These are phyloP conservation scores for Norana najaformis DNA, from an alignment of 2,888 invertebrate species.

Conservation along the genomic window DNA sequence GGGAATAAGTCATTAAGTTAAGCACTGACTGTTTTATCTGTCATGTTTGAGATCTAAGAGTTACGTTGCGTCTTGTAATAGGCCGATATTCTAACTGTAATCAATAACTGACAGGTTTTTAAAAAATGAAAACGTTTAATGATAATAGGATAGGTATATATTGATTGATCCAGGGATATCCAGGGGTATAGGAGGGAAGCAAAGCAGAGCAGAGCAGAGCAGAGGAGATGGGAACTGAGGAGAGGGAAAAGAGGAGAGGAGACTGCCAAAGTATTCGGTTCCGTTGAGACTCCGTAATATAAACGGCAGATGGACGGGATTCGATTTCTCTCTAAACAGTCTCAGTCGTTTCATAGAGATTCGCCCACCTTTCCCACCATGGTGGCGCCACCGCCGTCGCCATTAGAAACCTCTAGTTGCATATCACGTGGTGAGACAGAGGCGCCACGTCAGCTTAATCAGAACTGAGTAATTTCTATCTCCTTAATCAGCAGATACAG, in stretches of 20 bases:
- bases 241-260: neutral
- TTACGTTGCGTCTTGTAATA: neutral
- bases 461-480: neutral
- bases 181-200: neutral
- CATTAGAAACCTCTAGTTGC: neutral
- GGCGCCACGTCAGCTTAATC: neutral
- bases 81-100: no score
- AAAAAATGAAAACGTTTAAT: neutral
- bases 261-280: neutral
- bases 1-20: neutral
- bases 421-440: neutral
- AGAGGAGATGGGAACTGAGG: neutral
- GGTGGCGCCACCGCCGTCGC: neutral
- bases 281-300: neutral
- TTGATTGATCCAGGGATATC: neutral
- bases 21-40: no score
- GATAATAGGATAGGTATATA: neutral
- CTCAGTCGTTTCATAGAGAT: neutral
- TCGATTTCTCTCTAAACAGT: conserved; percentile 13
- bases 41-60: neutral
- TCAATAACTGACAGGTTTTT: neutral
- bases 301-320: neutral
- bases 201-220: neutral
- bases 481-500: neutral
- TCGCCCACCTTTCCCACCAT: neutral